Evolutionary conservation across 2,888 invertebrate species (phyloP).

Genomic region (Crocallis elinguaria): DNA sequence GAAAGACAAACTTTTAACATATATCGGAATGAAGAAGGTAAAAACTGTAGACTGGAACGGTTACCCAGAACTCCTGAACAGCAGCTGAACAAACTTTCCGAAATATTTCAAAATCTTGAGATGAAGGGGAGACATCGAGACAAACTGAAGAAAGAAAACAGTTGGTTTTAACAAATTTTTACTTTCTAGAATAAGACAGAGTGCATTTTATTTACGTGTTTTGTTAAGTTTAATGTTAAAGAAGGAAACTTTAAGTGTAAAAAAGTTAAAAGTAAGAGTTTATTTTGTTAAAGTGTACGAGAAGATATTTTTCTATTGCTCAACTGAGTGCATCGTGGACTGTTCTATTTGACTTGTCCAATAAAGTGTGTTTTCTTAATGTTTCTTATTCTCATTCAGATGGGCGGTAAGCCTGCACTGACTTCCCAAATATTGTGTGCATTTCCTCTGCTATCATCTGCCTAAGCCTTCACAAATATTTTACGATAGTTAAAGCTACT

Average conservation of each 20-base stretch:
- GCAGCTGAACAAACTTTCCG: constrained; percentile 69
- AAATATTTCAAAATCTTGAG: constrained; percentile 75
- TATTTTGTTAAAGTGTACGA: constrained; percentile 55
- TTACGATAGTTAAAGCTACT: no score
- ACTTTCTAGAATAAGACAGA: constrained; percentile 45
- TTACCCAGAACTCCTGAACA: constrained; percentile 66
- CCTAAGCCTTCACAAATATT: no score
- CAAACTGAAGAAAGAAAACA: constrained; percentile 76
- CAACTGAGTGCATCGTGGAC: constrained; percentile 64
- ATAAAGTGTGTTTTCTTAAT: constrained; percentile 67
- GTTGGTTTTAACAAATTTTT: constrained; percentile 75
- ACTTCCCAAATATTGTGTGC: no score
- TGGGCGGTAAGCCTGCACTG: no score
- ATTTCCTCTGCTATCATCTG: no score
- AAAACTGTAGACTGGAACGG: constrained; percentile 58
- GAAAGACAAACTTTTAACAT: constrained; percentile 65
- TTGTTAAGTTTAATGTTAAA: constrained; percentile 52
- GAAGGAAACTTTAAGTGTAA: constrained; percentile 53
- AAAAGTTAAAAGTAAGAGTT: constrained; percentile 55
- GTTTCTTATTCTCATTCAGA: no score
- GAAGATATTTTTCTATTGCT: constrained; percentile 67
- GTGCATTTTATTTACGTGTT: constrained; percentile 50
- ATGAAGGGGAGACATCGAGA: constrained; percentile 71
- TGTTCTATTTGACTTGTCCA: constrained; percentile 53
- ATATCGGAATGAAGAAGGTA: constrained; percentile 52